phyloP scores from a whole-genome alignment of 2,113 vertebrate genomes.

The Lampris megalopsis region DNA sequence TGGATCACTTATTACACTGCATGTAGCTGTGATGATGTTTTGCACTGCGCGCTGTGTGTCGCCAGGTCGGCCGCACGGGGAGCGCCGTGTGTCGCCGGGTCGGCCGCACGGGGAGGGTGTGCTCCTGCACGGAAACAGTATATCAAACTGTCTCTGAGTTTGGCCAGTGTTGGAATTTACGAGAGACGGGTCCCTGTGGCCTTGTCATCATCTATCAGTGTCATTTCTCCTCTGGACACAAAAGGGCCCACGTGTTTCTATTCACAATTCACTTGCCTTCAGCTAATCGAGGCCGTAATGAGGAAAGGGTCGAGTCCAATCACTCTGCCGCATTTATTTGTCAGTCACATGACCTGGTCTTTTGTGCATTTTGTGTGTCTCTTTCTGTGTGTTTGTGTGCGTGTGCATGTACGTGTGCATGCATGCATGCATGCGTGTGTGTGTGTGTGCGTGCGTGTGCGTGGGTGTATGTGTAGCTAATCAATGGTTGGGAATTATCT shows the following conservation, averaged over 20 bases:
- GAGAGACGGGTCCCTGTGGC: background rate
- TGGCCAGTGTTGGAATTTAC: background rate
- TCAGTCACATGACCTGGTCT: slow-evolving; percentile 7
- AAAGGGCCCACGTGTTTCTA: background rate
- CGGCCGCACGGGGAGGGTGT: background rate
- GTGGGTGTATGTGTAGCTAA: background rate
- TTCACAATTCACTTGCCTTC: slow-evolving; percentile 4
- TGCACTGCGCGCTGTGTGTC: slow-evolving; percentile 3
- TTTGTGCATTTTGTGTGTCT: background rate
- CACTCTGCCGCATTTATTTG: background rate
- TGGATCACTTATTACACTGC: slow-evolving; percentile 36
- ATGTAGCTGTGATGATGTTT: slow-evolving; percentile 17
- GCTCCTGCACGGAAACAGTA: slow-evolving; percentile 22
- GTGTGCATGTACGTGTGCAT: background rate
- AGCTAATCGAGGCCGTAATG: background rate
- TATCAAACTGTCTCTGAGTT: background rate
- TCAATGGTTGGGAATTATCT: background rate
- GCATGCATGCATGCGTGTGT: background rate
- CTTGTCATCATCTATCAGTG: background rate
- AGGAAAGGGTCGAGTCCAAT: slow-evolving; percentile 25
- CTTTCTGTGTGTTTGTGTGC: background rate
- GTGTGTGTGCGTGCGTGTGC: background rate
- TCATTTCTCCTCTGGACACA: background rate
- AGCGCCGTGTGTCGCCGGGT: background rate
- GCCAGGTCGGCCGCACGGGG: slow-evolving; percentile 7